Conservation (phyloP, 64 coral and sea anemone genomes). For the Montipora sp. region DNA sequence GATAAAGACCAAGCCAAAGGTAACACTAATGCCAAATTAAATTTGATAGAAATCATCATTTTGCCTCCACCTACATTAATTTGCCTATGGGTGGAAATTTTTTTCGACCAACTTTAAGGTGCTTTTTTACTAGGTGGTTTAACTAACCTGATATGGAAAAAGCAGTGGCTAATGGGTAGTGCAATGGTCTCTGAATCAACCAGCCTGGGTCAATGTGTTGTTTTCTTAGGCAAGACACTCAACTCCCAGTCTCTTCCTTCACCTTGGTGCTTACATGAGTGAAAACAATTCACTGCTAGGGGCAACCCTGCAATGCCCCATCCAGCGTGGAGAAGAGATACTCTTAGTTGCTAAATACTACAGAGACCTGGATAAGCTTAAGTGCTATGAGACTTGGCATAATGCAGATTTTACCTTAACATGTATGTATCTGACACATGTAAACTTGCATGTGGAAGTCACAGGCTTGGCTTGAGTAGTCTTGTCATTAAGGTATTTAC, state of each 20-base stretch:
- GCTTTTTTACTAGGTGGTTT: background rate
- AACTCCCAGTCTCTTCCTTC: background rate
- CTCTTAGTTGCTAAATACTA: background rate
- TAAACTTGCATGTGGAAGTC: too few relatives aligned
- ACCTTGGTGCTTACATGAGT: background rate
- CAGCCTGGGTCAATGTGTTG: background rate
- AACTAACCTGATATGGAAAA: background rate
- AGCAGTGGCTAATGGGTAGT: background rate
- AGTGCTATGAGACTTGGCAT: too few relatives aligned
- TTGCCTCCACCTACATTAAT: background rate
- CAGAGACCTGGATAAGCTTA: slow-evolving; percentile 6
- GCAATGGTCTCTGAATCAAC: background rate
- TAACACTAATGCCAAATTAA: slow-evolving; percentile 17
- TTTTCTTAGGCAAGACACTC: background rate
- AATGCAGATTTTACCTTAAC: too few relatives aligned
- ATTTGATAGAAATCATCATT: background rate
- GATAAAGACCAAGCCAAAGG: background rate
- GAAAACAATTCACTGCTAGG: slow-evolving; percentile 6
- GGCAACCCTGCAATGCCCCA: slow-evolving; percentile 4
- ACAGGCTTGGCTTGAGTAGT: too few relatives aligned
- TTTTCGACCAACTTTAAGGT: background rate
- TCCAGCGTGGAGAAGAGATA: background rate
- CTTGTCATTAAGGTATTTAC: too few relatives aligned
- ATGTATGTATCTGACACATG: too few relatives aligned
- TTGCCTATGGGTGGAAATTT: slow-evolving; percentile 11